Conservation (phyloP, 1,140 invertebrate species). For the Pseudomyrmex dendroicus region DNA sequence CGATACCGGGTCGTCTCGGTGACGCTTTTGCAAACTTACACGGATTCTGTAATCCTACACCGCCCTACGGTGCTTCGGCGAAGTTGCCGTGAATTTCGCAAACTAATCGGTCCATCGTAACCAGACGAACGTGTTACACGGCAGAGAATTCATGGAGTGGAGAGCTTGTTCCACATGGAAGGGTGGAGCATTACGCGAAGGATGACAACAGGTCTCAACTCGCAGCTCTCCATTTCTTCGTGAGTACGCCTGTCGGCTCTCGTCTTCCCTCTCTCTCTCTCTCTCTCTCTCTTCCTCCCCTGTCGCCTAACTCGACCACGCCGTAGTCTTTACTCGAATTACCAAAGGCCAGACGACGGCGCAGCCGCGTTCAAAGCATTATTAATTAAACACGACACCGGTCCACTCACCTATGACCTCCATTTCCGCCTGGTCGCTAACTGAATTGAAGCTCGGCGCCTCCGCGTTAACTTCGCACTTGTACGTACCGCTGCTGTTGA, state of each 20-base stretch:
- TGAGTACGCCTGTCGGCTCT: neutral
- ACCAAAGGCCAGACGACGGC: conserved; percentile 36
- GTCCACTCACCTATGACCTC: conserved; percentile 89
- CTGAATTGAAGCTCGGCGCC: conserved; percentile 89
- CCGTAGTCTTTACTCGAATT: conserved; percentile 61
- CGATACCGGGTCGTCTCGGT: conserved; percentile 37
- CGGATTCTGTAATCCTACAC: conserved; percentile 37
- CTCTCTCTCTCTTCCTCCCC: neutral
- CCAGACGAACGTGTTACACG: conserved; percentile 30
- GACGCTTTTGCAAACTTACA: conserved; percentile 44
- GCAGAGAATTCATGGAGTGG: conserved; percentile 10
- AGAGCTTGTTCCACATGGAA: conserved; percentile 2
- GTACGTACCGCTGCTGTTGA: conserved; percentile 89
- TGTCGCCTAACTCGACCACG: conserved; percentile 31
- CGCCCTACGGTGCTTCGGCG: neutral
- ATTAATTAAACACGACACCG: conserved; percentile 67
- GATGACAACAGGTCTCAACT: conserved; percentile 9
- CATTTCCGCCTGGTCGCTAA: conserved; percentile 88
- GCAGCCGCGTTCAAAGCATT: conserved; percentile 66
- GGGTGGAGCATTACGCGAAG: conserved; percentile 24
- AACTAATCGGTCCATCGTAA: conserved; percentile 49
- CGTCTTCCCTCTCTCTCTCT: neutral
- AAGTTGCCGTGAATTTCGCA: conserved; percentile 51
- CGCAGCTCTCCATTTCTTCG: conserved; percentile 1
- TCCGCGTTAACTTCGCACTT: conserved; percentile 92